Evolutionary conservation across 2,797 vertebrate genomes (phyloP).

Genomic region (Neosilurus hyrtlii): DNA sequence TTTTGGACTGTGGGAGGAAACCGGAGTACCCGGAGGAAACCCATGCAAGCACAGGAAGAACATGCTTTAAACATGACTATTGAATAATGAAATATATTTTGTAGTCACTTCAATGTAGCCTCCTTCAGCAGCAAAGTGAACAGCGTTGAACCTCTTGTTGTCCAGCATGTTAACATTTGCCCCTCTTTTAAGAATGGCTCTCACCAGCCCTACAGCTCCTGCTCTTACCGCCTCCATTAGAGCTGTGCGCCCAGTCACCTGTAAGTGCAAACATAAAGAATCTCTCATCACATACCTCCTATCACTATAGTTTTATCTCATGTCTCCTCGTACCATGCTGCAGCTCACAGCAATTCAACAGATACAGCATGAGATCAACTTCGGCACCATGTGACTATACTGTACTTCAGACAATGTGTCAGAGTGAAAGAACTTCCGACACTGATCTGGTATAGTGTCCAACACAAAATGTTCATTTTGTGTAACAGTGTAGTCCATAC

Average conservation of each 20-base stretch:
- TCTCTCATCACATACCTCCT: constrained; percentile 17
- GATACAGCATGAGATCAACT: neutral
- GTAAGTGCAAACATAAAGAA: constrained; percentile 27
- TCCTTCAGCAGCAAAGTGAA: constrained; percentile 88
- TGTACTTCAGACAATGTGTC: neutral
- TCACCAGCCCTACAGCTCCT: constrained; percentile 76
- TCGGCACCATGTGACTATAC: neutral
- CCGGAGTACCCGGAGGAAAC: too few species aligned
- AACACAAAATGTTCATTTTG: neutral
- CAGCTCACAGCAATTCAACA: constrained; percentile 9
- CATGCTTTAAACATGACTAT: neutral
- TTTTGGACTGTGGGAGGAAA: too few species aligned
- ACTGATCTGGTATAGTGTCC: neutral
- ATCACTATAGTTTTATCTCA: neutral
- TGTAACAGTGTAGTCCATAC: neutral
- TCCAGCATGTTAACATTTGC: constrained; percentile 79
- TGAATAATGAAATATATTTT: neutral
- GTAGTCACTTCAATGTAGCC: constrained; percentile 83
- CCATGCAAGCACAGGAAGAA: too few species aligned
- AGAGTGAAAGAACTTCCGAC: neutral
- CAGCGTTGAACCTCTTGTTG: constrained; percentile 71
- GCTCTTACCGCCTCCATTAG: constrained; percentile 85
- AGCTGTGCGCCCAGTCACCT: constrained; percentile 84
- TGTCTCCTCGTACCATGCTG: neutral
- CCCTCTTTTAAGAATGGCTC: constrained; percentile 78